Conservation (phyloP, 2,888 invertebrate genomes). For the Altica lythri region DNA sequence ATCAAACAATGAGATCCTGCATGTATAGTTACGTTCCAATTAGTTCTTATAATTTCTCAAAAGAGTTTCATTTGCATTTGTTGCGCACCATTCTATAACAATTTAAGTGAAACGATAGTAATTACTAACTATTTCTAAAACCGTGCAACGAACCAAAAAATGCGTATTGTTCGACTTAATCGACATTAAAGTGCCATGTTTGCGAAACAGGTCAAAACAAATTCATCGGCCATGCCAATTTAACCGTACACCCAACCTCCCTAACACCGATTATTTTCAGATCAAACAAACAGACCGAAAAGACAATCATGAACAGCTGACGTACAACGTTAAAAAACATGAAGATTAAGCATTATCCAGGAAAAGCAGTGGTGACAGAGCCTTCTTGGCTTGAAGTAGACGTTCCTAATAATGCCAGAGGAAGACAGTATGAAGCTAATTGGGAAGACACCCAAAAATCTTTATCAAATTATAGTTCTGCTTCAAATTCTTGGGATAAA, state of each 20-base stretch:
- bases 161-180: slow-evolving; percentile 27
- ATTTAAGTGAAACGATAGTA: slow-evolving; percentile 24
- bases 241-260: slow-evolving; percentile 11
- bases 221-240: slow-evolving; percentile 29
- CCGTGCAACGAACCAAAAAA: slow-evolving; percentile 22
- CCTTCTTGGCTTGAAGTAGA: slow-evolving; percentile 69
- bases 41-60: slow-evolving; percentile 11
- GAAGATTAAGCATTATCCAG: slow-evolving; percentile 86
- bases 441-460: slow-evolving; percentile 76
- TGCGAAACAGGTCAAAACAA: slow-evolving; percentile 23
- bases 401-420: slow-evolving; percentile 69
- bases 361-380: slow-evolving; percentile 72
- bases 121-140: slow-evolving; percentile 22
- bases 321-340: slow-evolving; percentile 54
- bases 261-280: slow-evolving; percentile 31
- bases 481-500: slow-evolving; percentile 51
- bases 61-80: slow-evolving; percentile 11
- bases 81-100: slow-evolving; percentile 13
- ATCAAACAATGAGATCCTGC: slow-evolving; percentile 2
- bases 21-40: slow-evolving; percentile 14
- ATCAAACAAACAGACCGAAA: slow-evolving; percentile 20
- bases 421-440: slow-evolving; percentile 80
- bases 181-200: slow-evolving; percentile 19
- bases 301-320: slow-evolving; percentile 4
- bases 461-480: slow-evolving; percentile 57